Base-by-base conservation (phyloP, 1,140 invertebrate genomes). In the Trypoxylus dichotomus region DNA sequence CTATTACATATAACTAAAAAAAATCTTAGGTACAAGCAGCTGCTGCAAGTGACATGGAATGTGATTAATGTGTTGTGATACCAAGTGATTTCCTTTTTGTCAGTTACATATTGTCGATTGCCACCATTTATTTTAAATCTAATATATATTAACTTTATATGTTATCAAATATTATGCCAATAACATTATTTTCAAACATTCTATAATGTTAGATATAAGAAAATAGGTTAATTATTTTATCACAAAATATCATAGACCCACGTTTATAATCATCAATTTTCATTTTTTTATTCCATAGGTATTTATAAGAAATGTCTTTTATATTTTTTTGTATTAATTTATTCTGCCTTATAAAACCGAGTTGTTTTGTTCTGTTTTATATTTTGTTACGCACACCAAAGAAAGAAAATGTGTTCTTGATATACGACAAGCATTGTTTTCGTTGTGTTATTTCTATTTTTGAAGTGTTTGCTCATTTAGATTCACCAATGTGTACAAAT, bases 281-380 rank as follows among this genome's bases (percentile, higher is more conserved):
- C 27, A 5, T 68, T 24, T 3, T 7, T 27, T 68, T 68, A 10
- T 68, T 27, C 25, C 25, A 21, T 29, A 13, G 11, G 27, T 68
- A 68, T 68, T 68, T 68, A 68, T 60, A 24, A 27, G 60, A 68
- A 13, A 24, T 27, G 7, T 27, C 21, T 27, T 68, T 68, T 68
- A 68, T 68, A 68, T 68, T 68, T n/a, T n/a, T 68, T 68, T 68
- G 27, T 68, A 68, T 24, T 68, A 68, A 29, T 68, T 68, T 24
- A 27, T 68, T 68, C 21, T 68, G 24, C 27, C 21, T 68, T 68
- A 29, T 68, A 24, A 68, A 10, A 27, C 24, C 27, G 8, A 24
- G 7, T 68, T 68, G 21, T 68, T 68, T 68, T 68, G 25, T 68
- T 68, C 7, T 58, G 1, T 58, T 58, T 58, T 58, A 37, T 58